A percentile compares a stretch with the other conserved stretches of the same genome.
These are phyloP conservation scores for Galagoides demidoff DNA, from an alignment of 2,797 vertebrate species.

Conservation along the genomic window DNA sequence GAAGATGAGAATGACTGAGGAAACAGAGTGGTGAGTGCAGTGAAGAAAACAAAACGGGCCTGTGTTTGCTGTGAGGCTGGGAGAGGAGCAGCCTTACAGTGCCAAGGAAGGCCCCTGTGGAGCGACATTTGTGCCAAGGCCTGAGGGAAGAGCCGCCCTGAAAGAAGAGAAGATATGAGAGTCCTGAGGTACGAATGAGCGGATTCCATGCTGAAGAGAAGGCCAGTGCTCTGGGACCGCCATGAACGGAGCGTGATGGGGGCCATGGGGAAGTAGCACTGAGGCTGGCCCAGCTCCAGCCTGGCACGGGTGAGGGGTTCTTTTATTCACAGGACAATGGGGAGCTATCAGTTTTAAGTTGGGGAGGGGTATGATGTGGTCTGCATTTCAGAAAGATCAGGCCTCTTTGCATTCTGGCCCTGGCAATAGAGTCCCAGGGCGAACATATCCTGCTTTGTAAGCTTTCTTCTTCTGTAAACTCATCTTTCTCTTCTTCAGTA, in stretches of 20 bases:
- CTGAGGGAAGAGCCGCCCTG: neutral
- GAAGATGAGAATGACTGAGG: neutral
- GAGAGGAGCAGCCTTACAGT: rapidly evolving
- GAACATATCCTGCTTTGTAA: too few relatives aligned
- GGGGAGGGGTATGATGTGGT: neutral
- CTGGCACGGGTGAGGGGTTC: neutral
- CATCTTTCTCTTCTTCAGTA: too few relatives aligned
- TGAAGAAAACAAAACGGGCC: rapidly evolving
- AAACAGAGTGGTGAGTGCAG: neutral
- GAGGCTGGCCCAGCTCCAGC: neutral
- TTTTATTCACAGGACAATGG: neutral
- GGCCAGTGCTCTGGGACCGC: neutral
- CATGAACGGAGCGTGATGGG: rapidly evolving
- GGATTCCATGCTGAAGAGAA: neutral
- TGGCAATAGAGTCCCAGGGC: too few relatives aligned
- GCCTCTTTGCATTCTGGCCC: too few relatives aligned
- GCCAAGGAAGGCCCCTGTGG: neutral
- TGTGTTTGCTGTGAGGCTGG: neutral
- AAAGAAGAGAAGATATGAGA: neutral
- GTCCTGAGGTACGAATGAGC: neutral
- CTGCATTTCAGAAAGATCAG: neutral
- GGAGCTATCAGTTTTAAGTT: neutral
- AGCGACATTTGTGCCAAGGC: neutral
- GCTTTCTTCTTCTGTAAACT: too few relatives aligned
- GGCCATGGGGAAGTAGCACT: neutral